A percentile compares a stretch with the other conserved stretches of the same genome.
Conservation (phyloP, 2,797 vertebrate species). For the Sebastiscus albofasciatus region DNA sequence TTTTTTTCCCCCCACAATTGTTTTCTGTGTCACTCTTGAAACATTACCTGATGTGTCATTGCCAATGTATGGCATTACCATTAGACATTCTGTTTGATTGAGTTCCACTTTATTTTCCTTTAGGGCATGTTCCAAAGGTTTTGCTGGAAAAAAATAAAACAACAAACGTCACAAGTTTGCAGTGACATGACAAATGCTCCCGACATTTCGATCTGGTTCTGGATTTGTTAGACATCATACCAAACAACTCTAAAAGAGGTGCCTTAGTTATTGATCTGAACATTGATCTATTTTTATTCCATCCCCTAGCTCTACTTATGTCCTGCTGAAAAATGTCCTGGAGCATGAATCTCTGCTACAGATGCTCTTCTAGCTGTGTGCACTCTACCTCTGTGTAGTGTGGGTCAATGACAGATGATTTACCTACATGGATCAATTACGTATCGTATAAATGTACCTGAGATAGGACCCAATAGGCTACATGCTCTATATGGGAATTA, state of each 20-base stretch:
- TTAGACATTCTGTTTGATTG: not conserved
- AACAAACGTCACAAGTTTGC: not conserved
- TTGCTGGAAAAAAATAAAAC: not conserved
- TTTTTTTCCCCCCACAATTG: not conserved
- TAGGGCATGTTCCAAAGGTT: not conserved
- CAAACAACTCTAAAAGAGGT: not conserved
- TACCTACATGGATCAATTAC: slow-evolving; percentile 11
- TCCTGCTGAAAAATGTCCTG: slow-evolving; percentile 8
- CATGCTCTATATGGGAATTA: not conserved
- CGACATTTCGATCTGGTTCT: not conserved
- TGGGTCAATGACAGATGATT: slow-evolving; percentile 7
- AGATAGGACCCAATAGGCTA: not conserved
- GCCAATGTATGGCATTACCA: not conserved
- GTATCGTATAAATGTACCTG: slow-evolving; percentile 19
- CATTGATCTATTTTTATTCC: not conserved
- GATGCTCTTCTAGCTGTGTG: not conserved
- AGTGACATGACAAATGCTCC: not conserved
- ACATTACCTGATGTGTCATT: not conserved
- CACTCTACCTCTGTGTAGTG: not conserved
- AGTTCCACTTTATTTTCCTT: not conserved
- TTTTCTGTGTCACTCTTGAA: slow-evolving; percentile 16
- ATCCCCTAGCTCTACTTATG: not conserved
- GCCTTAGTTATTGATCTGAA: slow-evolving; percentile 12
- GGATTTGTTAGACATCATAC: slow-evolving; percentile 5
- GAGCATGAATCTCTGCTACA: not conserved